Evolutionary conservation across 2,888 invertebrate species (phyloP), one percentile per base, ranked within the genome.

Genomic region (Camptogramma bilineatum): DNA sequence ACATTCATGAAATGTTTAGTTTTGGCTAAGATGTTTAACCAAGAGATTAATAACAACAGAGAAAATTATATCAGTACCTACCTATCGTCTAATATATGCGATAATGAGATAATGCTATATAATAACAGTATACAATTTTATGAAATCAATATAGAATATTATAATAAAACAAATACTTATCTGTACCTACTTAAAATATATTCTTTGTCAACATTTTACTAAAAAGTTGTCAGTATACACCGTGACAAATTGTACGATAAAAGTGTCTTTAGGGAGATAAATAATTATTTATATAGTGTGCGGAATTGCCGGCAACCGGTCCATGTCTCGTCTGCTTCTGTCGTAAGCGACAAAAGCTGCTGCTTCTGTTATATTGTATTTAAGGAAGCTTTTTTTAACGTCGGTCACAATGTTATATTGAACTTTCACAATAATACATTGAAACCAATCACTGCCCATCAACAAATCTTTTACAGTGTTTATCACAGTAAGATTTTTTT

Each of bases 211-310:
- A 75, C 70, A 75, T 81, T 80, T 79, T 77, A 76, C 82, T 80
- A 88, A 88, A 87, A 83, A 79, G 82, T 83, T 80, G 84, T 82
- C 84, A 75, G 80, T 79, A 77, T 80, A 77, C 65, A 62, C 62
- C 65, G 83, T 90, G 91, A 91, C 91, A 91, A 91, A 91, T 92
- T 91, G 84, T 81, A 70, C 81, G 91, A 91, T 91, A 92, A 91
- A 85, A 68, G 65, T 73, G 73, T 73, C 73, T 71, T 64, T 64
- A 64, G 34, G 21, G 53, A 65, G 71, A 73, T 73, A 73, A 73
- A 71, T 73, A 73, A 71, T 70, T 73, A 81, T 80, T 84, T 83
- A 82, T 80, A 81, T 80, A 78, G 80, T 78, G 76, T 77, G 82
- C 80, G 77, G 78, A 76, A 75, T 77, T 77, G 81, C 77, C 81